Percentiles rank a stretch among this genome's conserved stretches.
phyloP scores from a whole-genome alignment of 2,797 vertebrate species.

The Leucoraja ocellata region DNA sequence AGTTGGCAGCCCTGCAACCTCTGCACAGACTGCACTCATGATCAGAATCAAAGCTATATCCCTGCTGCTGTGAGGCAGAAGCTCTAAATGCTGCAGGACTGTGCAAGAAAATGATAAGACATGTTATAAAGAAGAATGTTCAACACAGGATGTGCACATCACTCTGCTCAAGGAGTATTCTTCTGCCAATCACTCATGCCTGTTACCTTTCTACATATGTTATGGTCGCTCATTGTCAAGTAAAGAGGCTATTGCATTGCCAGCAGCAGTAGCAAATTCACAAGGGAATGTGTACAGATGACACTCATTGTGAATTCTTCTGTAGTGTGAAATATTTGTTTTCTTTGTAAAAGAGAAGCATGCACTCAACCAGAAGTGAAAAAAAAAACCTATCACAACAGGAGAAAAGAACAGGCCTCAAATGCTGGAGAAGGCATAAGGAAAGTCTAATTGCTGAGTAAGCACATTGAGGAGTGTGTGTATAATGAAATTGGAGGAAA shows the following conservation, averaged over 20 bases:
- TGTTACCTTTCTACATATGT: neutral
- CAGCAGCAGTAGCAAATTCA: neutral
- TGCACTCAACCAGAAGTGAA: neutral
- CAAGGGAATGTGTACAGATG: neutral
- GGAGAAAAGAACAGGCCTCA: neutral
- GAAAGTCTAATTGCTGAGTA: neutral
- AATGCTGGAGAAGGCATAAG: neutral
- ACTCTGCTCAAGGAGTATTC: neutral
- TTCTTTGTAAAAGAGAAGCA: neutral
- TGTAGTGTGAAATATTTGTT: neutral
- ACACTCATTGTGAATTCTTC: neutral
- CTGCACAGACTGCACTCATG: too few species aligned
- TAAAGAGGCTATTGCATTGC: neutral
- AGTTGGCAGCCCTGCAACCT: too few species aligned
- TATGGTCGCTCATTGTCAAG: neutral
- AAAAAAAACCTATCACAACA: neutral
- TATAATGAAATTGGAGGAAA: neutral
- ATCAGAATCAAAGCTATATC: too few species aligned
- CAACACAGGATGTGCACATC: neutral
- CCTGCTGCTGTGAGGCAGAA: too few species aligned
- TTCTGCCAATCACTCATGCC: neutral
- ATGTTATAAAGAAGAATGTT: neutral
- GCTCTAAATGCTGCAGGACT: neutral
- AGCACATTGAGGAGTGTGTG: neutral
- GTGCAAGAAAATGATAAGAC: neutral